A percentile compares a stretch with the other conserved stretches of the same genome.
Evolutionary conservation across 1,140 invertebrate species (phyloP).

Genomic region (Polyergus mexicanus): DNA sequence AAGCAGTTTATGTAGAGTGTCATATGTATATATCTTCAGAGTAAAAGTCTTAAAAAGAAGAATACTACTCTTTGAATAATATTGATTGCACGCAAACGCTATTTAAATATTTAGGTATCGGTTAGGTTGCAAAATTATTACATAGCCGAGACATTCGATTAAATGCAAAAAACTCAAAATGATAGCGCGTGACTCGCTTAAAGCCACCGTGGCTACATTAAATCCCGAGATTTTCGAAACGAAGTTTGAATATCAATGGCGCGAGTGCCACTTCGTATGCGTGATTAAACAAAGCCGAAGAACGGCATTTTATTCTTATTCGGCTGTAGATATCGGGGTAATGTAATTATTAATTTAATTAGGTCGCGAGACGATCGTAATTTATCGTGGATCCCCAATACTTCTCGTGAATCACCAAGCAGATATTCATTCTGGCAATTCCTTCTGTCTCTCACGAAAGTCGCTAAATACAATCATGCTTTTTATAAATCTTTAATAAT

Average conservation of each 20-base stretch:
- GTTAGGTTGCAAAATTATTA: conserved; percentile 15
- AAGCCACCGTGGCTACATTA: conserved; percentile 31
- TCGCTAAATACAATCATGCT: conserved; percentile 34
- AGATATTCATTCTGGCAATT: conserved; percentile 24
- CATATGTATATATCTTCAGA: not conserved
- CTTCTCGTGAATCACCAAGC: conserved; percentile 24
- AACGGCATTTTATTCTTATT: conserved; percentile 50
- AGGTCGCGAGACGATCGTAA: not conserved
- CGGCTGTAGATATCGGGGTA: conserved; percentile 44
- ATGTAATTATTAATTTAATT: conserved; percentile 59
- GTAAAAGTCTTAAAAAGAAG: not conserved
- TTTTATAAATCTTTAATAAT: conserved; percentile 63
- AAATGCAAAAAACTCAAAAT: conserved; percentile 29
- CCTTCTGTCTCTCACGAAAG: conserved; percentile 9
- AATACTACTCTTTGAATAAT: not conserved
- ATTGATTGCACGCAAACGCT: conserved; percentile 1
- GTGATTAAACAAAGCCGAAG: conserved; percentile 37
- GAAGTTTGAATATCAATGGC: conserved; percentile 44
- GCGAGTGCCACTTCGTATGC: conserved; percentile 1
- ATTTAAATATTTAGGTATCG: conserved; percentile 3
- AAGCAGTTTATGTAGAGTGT: not conserved
- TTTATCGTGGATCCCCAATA: conserved; percentile 8
- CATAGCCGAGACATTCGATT: conserved; percentile 8
- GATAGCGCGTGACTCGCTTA: conserved; percentile 28
- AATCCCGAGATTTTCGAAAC: conserved; percentile 50